Evolutionary conservation across 2,888 invertebrate species (phyloP), one percentile per base, ranked within the genome.

Genomic region (Phytoseiulus persimilis): DNA sequence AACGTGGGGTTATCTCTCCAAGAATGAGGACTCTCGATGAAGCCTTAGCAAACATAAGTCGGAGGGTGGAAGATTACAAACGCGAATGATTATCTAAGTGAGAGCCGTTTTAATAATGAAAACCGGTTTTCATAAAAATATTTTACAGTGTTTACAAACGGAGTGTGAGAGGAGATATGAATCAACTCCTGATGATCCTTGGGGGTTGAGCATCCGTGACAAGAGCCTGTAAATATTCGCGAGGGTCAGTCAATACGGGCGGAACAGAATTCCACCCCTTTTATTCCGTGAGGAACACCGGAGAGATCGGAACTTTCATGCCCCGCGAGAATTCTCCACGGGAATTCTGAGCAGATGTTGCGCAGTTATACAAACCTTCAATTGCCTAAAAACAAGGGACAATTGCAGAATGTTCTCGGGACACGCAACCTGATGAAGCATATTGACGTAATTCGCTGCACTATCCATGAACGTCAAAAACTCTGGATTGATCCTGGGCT

Each of bases 351-450:
- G n/a, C n/a, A n/a, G n/a, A n/a, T n/a, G n/a, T 18, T 32, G 3
- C 2, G n/a, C 31, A 31, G n/a, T 32, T 28, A 9, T 33, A 87
- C 87, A n/a, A 11, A 87, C 87, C 39, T 87, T 87, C 33, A 87
- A 32, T 45, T 87, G 87, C 31, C 45, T 33, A 39, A 87, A 87
- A 6, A 87, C 45, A 23, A 45, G 32, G 39, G 39, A 39, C 87
- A 45, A 23, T 18, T 87, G 87, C 23, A 87, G 32, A 6, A 87
- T 87, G 33, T 87, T 87, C 23, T 87, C 87, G 45, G 87, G 87
- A 87, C 45, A 39, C 39, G 87, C 87, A 23, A 87, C 87, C 31
- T 87, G 87, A 14, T 87, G 87, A 0, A 87, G 87, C 87, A 39
- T 28, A 87, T 87, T 87, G 87, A 39, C 39, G 18, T 45, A 33